Evolutionary conservation across 2,888 invertebrate species (phyloP), one percentile per base, ranked within the genome.

Genomic region (Ochropacha duplaris): DNA sequence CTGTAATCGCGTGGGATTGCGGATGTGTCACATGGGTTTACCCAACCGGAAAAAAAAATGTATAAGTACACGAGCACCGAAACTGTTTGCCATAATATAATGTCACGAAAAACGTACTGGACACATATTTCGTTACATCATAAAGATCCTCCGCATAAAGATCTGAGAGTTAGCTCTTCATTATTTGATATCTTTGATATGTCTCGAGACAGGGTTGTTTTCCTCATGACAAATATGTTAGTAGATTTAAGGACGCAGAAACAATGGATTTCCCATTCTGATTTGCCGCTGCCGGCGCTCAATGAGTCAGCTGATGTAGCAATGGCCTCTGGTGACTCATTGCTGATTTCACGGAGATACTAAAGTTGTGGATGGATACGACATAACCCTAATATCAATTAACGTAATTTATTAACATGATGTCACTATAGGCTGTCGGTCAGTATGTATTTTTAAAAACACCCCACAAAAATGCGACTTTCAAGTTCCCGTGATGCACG

Each of bases 271-370:
- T 87, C 82, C 85, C 86, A 83, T 83, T 86, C 84, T 79, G 81
- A 83, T 78, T 84, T 79, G 77, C 72, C 73, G 67, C 64, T 57
- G 68, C 62, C 68, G 68, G 60, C 69, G 70, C 68, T 84, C 79
- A 84, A 84, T 92, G 92, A 92, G 87, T 91, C 91, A 90, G 88
- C 88, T 87, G 86, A 82, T 88, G 88, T 84, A 79, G 87, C 88
- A 87, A 85, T 78, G 79, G 81, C 83, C 76, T 76, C 72, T 65
- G 66, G 76, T 92, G 89, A 92, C 74, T 91, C 90, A 92, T 72
- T 71, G 77, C 78, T 79, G 81, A 79, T 82, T 79, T 85, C 80
- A 76, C 75, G 69, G 76, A 82, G 79, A 75, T 81, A 80, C 78
- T 74, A 70, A 62, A 61, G 58, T 66, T 2, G 16, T 52, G 11